Percentiles rank a stretch among this genome's conserved stretches.
Conservation (phyloP, 2,888 invertebrate species). For the Leucophenga maculata region DNA sequence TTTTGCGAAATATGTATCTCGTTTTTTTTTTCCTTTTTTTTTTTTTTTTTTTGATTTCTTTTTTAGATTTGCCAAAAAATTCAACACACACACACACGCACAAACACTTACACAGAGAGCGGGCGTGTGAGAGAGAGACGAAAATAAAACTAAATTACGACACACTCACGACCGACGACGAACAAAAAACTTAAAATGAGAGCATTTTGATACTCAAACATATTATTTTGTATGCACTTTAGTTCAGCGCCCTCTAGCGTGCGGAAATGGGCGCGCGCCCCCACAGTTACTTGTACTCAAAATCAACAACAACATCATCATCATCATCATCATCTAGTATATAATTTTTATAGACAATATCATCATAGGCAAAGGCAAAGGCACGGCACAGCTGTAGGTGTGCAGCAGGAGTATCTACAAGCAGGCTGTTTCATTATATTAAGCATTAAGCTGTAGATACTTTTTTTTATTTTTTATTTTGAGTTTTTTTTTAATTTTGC, state of each 20-base stretch:
- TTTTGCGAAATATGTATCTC: conserved; percentile 2
- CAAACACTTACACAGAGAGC: conserved; percentile 21
- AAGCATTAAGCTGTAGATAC: not conserved
- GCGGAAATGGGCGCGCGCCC: conserved; percentile 23
- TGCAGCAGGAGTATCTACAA: not conserved
- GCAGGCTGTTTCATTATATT: conserved; percentile 17
- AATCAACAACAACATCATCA: too few species aligned
- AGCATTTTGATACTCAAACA: conserved; percentile 13
- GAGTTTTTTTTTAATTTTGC: not conserved
- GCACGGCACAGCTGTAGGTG: not conserved
- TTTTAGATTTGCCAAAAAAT: conserved; percentile 43
- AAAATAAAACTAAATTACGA: conserved; percentile 26
- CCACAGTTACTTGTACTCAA: not conserved
- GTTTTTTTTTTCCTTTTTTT: conserved; percentile 5
- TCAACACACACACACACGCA: conserved; percentile 41
- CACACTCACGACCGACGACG: not conserved
- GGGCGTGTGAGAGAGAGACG: not conserved
- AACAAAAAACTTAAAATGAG: conserved; percentile 9
- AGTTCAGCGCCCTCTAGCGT: conserved; percentile 43
- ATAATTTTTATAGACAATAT: not conserved
- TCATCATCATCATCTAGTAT: too few species aligned
- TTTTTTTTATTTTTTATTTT: conserved; percentile 3
- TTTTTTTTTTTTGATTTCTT: conserved; percentile 8
- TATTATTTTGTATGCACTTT: conserved; percentile 31
- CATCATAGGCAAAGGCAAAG: too few species aligned